Base-by-base conservation (phyloP, 2,888 invertebrate species). In the Phania funesta region DNA sequence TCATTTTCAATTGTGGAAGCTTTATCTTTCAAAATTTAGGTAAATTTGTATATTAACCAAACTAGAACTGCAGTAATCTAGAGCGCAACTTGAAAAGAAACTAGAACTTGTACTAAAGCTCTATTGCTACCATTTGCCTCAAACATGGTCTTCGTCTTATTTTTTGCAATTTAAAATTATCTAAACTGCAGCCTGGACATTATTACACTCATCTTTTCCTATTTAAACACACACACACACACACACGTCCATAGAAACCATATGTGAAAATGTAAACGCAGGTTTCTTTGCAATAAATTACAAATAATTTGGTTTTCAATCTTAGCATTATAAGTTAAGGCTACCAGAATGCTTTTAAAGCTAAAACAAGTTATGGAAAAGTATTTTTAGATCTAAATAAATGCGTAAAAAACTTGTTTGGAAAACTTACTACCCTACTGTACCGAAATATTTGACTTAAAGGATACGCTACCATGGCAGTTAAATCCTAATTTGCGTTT, bases 401-500 rank as follows among this genome's bases (percentile, higher is more conserved):
- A 54, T 32, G 54, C n/a, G 44, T 22, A n/a, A 44, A 22, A 70
- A 70, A 71, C 71, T 71, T 60, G 71, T 71, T 71, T 50, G 6
- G 7, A 29, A 54, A 54, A 26, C 26, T 16, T 38, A 24, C 50
- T 26, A 16, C 6, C 8, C n/a, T 5, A 4, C 13, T 2, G 4
- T 20, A 16, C 24, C 24, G 16, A 8, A 24, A 16, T 20, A 22
- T 20, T 16, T 32, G n/a, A 20, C 2, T 44, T 26, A 11, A 41
- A 24, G 8, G 35, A 56, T 35, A 22, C 13, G 6, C 56, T 56
- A 38, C n/a, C 2, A 29, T 54, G 5, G 1, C 5, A 56, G 35
- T 13, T 13, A 32, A 20, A 5, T 11, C 11, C 5, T 35, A 16
- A 11, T 29, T 24, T 29, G 4, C 7, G 4, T 7, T 29, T 7